Evolutionary conservation across 2,113 vertebrate species (phyloP).

Genomic region (Thoracochromis brauschi): DNA sequence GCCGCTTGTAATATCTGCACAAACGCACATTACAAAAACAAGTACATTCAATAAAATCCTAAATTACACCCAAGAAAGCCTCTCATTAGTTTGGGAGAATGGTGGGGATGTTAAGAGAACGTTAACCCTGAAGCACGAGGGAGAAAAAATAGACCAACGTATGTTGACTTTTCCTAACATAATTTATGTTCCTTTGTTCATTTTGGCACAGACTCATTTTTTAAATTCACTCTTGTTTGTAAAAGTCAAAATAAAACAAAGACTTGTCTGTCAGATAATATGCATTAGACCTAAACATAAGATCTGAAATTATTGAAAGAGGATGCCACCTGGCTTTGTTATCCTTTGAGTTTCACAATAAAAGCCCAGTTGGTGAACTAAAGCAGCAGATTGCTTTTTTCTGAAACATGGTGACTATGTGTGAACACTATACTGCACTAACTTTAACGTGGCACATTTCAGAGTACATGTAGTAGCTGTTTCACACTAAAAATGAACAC

Average conservation of each 20-base stretch:
- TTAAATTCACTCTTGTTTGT: rapidly evolving
- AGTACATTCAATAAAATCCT: background rate
- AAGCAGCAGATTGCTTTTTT: background rate
- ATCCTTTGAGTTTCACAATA: background rate
- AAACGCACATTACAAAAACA: background rate
- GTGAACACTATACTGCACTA: background rate
- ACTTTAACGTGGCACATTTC: background rate
- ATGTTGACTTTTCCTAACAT: background rate
- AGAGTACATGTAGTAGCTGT: background rate
- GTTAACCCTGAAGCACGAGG: background rate
- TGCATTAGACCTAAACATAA: too few relatives aligned
- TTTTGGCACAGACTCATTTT: rapidly evolving
- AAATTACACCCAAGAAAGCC: background rate
- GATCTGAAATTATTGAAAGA: background rate
- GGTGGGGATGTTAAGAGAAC: background rate
- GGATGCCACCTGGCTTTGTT: background rate
- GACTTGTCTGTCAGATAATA: background rate
- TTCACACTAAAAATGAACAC: background rate
- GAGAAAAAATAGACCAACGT: background rate
- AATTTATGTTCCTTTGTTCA: background rate
- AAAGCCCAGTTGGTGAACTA: background rate
- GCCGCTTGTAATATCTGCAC: conserved; percentile 82
- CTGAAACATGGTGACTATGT: background rate
- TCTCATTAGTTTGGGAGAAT: background rate
- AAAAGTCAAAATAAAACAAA: background rate